These are phyloP conservation scores for Pherbina coryleti DNA, from an alignment of 2,888 invertebrate genomes.

Conservation along the genomic window DNA sequence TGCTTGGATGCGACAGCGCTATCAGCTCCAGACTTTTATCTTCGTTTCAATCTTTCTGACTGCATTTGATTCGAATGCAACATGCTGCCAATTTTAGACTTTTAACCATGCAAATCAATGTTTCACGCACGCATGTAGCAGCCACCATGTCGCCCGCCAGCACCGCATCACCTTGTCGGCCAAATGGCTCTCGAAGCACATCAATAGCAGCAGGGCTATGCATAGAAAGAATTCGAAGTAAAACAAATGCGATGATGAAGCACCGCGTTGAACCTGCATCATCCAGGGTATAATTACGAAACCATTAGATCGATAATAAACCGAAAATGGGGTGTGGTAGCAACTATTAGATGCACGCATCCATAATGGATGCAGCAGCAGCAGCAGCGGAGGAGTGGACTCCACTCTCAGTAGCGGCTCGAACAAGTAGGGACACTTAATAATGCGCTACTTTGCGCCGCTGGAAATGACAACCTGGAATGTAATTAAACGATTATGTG, in stretches of 20 bases:
- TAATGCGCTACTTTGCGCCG: constrained; percentile 42
- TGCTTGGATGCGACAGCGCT: constrained; percentile 41
- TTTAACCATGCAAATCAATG: constrained; percentile 38
- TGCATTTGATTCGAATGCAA: neutral
- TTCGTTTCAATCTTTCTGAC: constrained; percentile 17
- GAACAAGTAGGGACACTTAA: constrained; percentile 1
- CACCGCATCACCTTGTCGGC: constrained; percentile 41
- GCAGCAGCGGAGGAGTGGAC: neutral
- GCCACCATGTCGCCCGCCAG: neutral
- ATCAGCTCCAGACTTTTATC: constrained; percentile 63
- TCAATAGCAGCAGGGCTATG: neutral
- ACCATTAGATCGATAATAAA: constrained; percentile 59
- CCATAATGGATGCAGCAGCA: neutral
- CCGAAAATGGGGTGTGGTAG: constrained; percentile 36
- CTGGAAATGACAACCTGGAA: constrained; percentile 52
- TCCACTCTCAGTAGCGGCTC: neutral
- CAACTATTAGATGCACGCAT: constrained; percentile 27
- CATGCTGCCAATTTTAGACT: constrained; percentile 32
- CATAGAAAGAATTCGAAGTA: constrained; percentile 5
- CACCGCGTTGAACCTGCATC: neutral
- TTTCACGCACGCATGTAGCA: neutral
- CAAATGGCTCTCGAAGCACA: neutral
- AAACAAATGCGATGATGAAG: constrained; percentile 46
- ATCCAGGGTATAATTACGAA: constrained; percentile 61
- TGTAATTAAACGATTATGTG: constrained; percentile 49